phyloP scores from a whole-genome alignment of 2,888 invertebrate species.

The Agrotis exclamationis region DNA sequence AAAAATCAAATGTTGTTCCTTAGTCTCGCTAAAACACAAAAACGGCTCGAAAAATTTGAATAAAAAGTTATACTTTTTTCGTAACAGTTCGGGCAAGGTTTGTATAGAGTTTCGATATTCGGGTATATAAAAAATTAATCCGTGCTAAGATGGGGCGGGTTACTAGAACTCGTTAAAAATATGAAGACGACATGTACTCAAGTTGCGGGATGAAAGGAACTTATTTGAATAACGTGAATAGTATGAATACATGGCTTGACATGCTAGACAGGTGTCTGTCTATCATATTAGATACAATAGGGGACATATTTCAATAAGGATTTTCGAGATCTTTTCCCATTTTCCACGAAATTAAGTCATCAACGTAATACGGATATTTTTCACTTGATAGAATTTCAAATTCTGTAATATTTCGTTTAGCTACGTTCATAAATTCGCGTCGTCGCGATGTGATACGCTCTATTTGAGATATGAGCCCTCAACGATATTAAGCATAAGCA shows the following conservation, averaged over 20 bases:
- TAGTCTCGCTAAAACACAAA: too few species aligned
- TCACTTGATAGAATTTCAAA: conserved; percentile 31
- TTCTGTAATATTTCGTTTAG: conserved; percentile 35
- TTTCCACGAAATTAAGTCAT: conserved; percentile 24
- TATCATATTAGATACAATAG: conserved; percentile 30
- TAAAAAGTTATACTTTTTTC: too few species aligned
- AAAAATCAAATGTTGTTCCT: too few species aligned
- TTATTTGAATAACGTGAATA: conserved; percentile 48
- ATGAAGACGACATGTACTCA: conserved; percentile 28
- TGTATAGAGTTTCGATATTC: too few species aligned
- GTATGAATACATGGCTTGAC: conserved; percentile 43
- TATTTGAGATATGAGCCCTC: conserved; percentile 36
- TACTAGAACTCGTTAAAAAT: conserved; percentile 27
- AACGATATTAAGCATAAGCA: conserved; percentile 51
- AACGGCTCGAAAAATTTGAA: too few species aligned
- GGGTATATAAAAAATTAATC: too few species aligned
- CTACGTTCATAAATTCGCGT: conserved; percentile 27
- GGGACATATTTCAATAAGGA: conserved; percentile 20
- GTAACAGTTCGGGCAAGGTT: too few species aligned
- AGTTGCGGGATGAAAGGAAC: conserved; percentile 34
- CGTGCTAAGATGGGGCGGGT: too few species aligned
- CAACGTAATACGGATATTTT: conserved; percentile 16
- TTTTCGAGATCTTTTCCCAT: conserved; percentile 18
- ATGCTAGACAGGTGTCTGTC: conserved; percentile 43
- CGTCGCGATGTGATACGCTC: conserved; percentile 42